These are phyloP conservation scores for Procambarus virginalis DNA, from an alignment of 1,140 invertebrate genomes.

Conservation along the genomic window DNA sequence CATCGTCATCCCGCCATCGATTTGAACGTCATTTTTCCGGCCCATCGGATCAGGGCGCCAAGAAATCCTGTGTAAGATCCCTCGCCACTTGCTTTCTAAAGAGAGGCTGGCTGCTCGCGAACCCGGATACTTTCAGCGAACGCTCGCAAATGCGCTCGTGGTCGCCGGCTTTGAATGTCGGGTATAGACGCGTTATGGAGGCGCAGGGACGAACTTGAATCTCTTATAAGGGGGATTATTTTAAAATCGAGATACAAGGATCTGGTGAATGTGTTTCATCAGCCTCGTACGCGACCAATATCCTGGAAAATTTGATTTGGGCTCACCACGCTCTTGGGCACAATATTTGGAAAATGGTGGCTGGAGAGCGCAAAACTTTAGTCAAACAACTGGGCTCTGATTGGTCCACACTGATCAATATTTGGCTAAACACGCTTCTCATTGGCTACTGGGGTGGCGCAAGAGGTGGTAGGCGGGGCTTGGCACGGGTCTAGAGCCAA, in stretches of 20 bases:
- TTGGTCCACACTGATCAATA: conserved; percentile 69
- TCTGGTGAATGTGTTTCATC: not conserved
- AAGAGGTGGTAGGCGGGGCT: conserved; percentile 44
- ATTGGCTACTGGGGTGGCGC: conserved; percentile 39
- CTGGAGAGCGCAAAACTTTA: conserved; percentile 69
- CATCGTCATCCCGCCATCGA: conserved; percentile 59
- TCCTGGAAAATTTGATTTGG: conserved; percentile 67
- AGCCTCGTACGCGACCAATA: conserved; percentile 60
- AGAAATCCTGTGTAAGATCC: conserved; percentile 64
- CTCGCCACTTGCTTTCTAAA: conserved; percentile 62
- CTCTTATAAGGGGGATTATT: not conserved
- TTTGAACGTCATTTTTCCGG: conserved; percentile 67
- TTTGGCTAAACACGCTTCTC: conserved; percentile 62
- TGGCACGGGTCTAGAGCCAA: conserved; percentile 16
- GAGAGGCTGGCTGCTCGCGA: conserved; percentile 29
- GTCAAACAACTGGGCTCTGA: conserved; percentile 68
- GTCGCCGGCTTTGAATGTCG: not conserved
- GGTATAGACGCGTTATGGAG: not conserved
- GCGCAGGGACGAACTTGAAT: not conserved
- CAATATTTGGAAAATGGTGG: conserved; percentile 69
- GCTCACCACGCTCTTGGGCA: conserved; percentile 61
- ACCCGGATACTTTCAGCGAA: not conserved
- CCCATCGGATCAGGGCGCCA: conserved; percentile 57
- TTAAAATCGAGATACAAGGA: not conserved
- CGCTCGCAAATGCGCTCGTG: not conserved